Conservation (phyloP, 2,113 vertebrate species). For the Etheostoma cragini region DNA sequence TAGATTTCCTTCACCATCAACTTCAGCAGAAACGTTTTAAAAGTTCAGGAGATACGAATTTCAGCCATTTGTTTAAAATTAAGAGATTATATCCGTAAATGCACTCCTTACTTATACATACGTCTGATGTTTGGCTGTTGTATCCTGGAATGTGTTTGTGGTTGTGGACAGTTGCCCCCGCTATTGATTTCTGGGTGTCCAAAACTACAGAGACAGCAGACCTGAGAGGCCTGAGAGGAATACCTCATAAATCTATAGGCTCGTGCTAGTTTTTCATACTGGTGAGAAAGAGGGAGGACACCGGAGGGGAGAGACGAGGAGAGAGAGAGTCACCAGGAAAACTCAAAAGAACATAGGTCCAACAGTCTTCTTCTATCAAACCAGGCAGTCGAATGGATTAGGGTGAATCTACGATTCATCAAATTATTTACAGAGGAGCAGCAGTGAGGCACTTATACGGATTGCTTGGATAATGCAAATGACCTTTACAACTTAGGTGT, state of each 20-base stretch:
- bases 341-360: conserved; percentile 28
- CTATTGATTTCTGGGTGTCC: conserved; percentile 42
- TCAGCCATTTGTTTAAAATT: neutral
- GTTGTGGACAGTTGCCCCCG: neutral
- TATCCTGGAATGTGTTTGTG: neutral
- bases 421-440: neutral
- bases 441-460: neutral
- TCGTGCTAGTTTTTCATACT: conserved; percentile 70
- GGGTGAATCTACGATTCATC: conserved; percentile 9
- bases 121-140: neutral
- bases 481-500: neutral
- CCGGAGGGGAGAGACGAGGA: neutral
- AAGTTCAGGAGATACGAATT: neutral
- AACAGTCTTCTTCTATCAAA: conserved; percentile 4
- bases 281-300: conserved; percentile 67
- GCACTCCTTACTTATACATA: neutral
- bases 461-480: neutral
- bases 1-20: neutral
- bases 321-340: conserved; percentile 13
- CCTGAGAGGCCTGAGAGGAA: conserved; percentile 39
- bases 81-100: neutral
- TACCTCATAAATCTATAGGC: conserved; percentile 70
- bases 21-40: neutral
- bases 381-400: neutral
- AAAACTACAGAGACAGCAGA: conserved; percentile 56